Conservation (phyloP, 2,113 vertebrate genomes). For the Dendrocopos noguchii region DNA sequence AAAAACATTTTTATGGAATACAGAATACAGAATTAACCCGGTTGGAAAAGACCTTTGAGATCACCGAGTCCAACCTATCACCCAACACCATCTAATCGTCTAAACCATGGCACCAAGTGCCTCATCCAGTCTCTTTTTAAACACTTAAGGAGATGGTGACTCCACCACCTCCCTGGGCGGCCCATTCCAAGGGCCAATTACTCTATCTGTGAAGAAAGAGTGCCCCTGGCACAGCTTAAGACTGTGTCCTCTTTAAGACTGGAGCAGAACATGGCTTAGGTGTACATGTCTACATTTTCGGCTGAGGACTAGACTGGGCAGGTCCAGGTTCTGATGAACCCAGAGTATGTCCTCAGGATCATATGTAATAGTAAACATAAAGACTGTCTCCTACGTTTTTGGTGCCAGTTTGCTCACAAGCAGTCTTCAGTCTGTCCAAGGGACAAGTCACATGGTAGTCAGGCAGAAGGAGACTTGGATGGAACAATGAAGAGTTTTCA, state of each 20-base stretch:
- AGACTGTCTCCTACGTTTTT: neutral
- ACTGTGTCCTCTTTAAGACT: neutral
- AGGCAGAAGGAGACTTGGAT: neutral
- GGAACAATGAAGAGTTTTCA: neutral
- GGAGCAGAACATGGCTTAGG: neutral
- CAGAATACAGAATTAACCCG: too few relatives aligned
- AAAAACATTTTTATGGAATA: neutral
- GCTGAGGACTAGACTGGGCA: neutral
- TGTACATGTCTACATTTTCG: rapidly evolving
- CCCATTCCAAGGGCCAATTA: too few relatives aligned
- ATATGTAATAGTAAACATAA: neutral
- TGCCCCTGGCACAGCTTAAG: too few relatives aligned
- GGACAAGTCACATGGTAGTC: neutral
- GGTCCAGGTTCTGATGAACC: neutral
- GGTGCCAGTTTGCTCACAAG: neutral
- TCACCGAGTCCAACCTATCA: too few relatives aligned
- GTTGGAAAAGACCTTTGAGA: too few relatives aligned
- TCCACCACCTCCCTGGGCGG: too few relatives aligned
- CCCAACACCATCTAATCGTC: too few relatives aligned
- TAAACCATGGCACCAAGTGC: too few relatives aligned
- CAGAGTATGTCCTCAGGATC: neutral
- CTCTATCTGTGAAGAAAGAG: too few relatives aligned
- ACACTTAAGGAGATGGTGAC: too few relatives aligned
- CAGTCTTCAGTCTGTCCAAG: neutral
- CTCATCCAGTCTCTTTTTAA: too few relatives aligned